A percentile compares a stretch with the other conserved stretches of the same genome.
phyloP scores from a whole-genome alignment of 2,113 vertebrate species.

The Strix aluco region DNA sequence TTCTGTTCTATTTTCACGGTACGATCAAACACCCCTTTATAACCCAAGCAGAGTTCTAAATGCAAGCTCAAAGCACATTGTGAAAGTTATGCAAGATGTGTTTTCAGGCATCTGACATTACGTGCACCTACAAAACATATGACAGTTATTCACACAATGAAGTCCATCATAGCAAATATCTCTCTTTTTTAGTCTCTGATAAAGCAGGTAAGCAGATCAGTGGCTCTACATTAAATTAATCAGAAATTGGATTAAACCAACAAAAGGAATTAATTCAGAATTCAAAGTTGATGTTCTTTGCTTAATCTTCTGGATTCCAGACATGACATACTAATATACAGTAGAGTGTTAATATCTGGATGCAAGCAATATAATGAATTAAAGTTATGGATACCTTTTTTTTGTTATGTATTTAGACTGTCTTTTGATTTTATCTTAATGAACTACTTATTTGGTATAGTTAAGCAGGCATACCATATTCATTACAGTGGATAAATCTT shows the following conservation, averaged over 20 bases:
- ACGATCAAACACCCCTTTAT: neutral
- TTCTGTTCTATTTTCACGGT: neutral
- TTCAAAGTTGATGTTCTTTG: neutral
- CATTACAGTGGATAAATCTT: neutral
- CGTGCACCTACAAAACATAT: neutral
- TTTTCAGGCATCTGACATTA: neutral
- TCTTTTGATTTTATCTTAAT: neutral
- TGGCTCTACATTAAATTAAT: neutral
- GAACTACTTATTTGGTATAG: neutral
- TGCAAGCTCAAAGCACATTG: neutral
- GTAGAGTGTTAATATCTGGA: neutral
- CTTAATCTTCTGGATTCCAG: neutral
- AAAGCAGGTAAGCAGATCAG: neutral
- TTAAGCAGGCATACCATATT: neutral
- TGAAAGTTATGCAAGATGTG: neutral
- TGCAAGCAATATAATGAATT: neutral
- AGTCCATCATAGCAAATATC: neutral
- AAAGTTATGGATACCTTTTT: neutral
- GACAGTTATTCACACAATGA: neutral
- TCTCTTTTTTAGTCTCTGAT: neutral
- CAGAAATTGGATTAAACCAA: neutral
- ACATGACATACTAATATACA: neutral
- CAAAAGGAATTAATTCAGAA: neutral
- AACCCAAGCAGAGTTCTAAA: neutral
- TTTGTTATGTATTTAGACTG: accelerated